Evolutionary conservation across 2,888 invertebrate genomes (phyloP), one percentile per base, ranked within the genome.

Genomic region (Eilema depressum): DNA sequence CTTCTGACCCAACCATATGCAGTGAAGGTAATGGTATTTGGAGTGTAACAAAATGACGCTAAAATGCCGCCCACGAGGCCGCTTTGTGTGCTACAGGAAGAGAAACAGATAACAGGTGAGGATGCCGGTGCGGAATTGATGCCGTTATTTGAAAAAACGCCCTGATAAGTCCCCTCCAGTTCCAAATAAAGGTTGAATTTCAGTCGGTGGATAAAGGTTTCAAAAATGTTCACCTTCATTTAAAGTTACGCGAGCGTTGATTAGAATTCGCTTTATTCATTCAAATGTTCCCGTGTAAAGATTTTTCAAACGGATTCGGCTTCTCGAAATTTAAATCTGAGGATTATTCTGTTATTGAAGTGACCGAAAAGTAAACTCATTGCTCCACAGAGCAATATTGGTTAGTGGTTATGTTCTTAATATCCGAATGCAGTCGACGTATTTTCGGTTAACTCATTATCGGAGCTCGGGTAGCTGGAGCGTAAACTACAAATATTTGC

Each of bases 91-190:
- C 78, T 80, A 75, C 90, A 89, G 91, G 90, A 92, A 90, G 88
- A 87, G 89, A 85, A 88, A 85, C 85, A 89, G 90, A 92, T 92
- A 92, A 91, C 90, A 88, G 89, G 87, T 86, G 88, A 88, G 87
- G 86, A 88, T 85, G 85, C 83, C 87, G 89, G 88, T 85, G 79
- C 83, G 87, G 85, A 92, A 91, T 91, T 89, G 91, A 89, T 86
- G 88, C 86, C 86, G 89, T 89, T 91, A 92, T 92, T 92, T 87
- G 90, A 91, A 92, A 61, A 91, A 92, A 91, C 88, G 86, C 86
- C 85, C 89, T 86, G 92, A 92, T 92, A 92, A 92, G 91, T 90
- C 91, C 89, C 86, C 88, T 86, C 89, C 87, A 86, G 88, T 85
- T 85, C 83, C 86, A 86, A 92, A 91, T 90, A 89, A 90, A 89